These are phyloP conservation scores for Tinamus guttatus DNA, from an alignment of 2,113 vertebrate genomes.

Conservation along the genomic window DNA sequence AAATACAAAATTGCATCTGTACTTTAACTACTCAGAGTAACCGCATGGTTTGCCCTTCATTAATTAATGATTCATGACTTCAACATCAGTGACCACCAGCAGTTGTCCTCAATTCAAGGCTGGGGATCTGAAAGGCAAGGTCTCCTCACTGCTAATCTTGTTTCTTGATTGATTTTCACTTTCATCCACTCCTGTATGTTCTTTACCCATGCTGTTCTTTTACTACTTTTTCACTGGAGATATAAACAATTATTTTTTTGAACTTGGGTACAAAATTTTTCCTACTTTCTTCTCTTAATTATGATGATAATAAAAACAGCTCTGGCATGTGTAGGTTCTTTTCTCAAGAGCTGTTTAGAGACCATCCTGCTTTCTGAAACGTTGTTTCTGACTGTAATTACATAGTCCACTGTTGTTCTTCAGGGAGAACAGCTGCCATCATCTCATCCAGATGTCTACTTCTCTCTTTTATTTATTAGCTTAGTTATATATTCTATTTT, in stretches of 20 bases:
- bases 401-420: neutral
- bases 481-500: constrained; percentile 5
- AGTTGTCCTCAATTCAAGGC: neutral
- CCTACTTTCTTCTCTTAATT: neutral
- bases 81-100: neutral
- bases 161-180: neutral
- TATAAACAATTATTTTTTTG: neutral
- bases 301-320: neutral
- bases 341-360: constrained; percentile 7
- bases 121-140: neutral
- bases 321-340: neutral
- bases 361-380: neutral
- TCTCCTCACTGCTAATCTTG: neutral
- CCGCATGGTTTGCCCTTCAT: neutral
- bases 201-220: neutral
- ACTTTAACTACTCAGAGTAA: neutral
- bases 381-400: neutral
- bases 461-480: neutral
- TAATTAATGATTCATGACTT: neutral
- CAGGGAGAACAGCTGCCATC: constrained; percentile 4
- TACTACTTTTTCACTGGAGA: neutral
- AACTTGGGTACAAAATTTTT: neutral
- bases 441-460: neutral
- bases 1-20: neutral
- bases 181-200: neutral